Base-by-base conservation (phyloP, 2,113 vertebrate species). In the Charadrius vociferus region DNA sequence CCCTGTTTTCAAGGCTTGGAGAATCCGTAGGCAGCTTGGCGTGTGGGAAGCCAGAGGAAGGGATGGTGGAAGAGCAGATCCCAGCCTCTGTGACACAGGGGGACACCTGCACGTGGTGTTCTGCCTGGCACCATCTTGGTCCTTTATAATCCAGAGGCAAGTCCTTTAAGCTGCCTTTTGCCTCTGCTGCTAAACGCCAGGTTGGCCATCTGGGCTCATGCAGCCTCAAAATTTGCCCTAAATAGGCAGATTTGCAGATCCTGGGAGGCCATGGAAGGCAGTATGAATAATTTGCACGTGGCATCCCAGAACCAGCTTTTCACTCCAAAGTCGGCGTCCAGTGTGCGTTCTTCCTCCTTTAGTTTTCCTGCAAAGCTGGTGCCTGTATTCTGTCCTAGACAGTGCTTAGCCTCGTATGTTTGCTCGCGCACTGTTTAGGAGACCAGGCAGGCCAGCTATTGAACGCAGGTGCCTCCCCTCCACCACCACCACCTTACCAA, bases 401-500 rank as follows among this genome's bases (percentile, higher is more conserved):
- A 22, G 70, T 11, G 36, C 30, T 63, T 30, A 45, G 47, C 58
- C 72, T 49, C 0, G 0, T 34, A 29, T 26, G 0, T 3, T 6
- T 29, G 47, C n/a, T 24, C 16, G 0, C 8, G 37, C 37, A 14
- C 22, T 10, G 12, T 4, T 29, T 2, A 36, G 63, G 55, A 22
- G 41, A 23, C 13, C 65, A 23, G 66, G 52, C 34, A 34, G 49
- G 52, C 7, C 67, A 63, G 86, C 15, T 36, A 1, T 2, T 22
- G 61, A 24, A 10, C 12, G 5, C 52, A 30, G 68, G n/a, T 49
- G 24, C 67, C 71, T 49, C 52, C 59, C 22, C 49, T 55, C 36
- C 20, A 12, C 32, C 65, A 16, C 56, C 52, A 18, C 0, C 0
- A 23, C 29, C 5, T 0, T 21, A 9, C 4, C 70, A 70, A 19